Base-by-base conservation (phyloP, 1,140 invertebrate genomes). In the Mycetomoellerius zeteki region DNA sequence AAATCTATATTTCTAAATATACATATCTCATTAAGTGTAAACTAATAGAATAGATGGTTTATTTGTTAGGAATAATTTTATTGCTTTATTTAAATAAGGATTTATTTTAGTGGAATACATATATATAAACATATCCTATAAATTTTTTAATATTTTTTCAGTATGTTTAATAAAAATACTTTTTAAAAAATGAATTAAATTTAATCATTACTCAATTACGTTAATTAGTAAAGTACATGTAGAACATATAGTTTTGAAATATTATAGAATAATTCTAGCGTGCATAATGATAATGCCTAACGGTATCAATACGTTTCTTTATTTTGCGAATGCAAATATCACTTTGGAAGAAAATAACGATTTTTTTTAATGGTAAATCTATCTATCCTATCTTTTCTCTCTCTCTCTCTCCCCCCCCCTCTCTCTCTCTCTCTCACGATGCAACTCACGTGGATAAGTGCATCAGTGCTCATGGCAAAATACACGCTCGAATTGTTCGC, bases 401-500 rank as follows among this genome's bases (percentile, higher is more conserved):
- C 58, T 58, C 21, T 47, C 33, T 10, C 71, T 47, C 58, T 47
- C 27, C 16, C 2, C 54, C 47, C 12, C 47, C 12, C 62, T 67
- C 30, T 30, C 5, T 64, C 19, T 30, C 60, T 58, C 24, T 47
- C 24, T 4, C 71, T 21, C 58, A 16, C 54, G 67, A 6, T 47
- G 52, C 33, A 72, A 56, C 33, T 82, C 24, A 21, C 80, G 19
- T 47, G n/a, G 12, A 43, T 67, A n/a, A 50, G 54, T 21, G 54
- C 47, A 81, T 60, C 54, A 47, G 19, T 37, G 54, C 80, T 73
- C 80, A 43, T 71, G 62, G 80, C 67, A 30, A 82, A 82, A 82
- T 82, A 43, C 65, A 82, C 67, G 67, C 50, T 82, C 67, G 65
- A 73, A 82, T 73, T 27, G 75, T 27, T 71, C 64, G 30, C 75